Evolutionary conservation across 2,888 invertebrate genomes (phyloP).

Genomic region (Pogonocherus hispidulus): DNA sequence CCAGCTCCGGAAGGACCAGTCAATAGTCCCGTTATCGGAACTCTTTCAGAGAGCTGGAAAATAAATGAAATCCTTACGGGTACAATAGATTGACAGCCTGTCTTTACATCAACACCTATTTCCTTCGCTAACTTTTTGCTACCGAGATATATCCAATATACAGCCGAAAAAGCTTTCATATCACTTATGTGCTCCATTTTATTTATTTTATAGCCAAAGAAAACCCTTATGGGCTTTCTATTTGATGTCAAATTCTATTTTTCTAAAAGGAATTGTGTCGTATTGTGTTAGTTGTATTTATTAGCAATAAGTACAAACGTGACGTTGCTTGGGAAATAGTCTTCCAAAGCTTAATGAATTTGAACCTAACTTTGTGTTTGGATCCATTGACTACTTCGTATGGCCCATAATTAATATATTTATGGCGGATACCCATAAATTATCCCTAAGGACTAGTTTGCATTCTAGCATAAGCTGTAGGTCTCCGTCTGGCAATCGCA

Average conservation of each 20-base stretch:
- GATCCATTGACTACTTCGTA: too few species aligned
- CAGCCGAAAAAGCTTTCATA: slow-evolving; percentile 41
- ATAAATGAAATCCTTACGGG: slow-evolving; percentile 61
- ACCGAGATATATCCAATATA: slow-evolving; percentile 45
- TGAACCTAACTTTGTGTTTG: too few species aligned
- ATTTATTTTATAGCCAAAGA: slow-evolving; percentile 40
- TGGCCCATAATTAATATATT: too few species aligned
- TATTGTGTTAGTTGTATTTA: slow-evolving; percentile 12
- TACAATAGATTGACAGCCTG: slow-evolving; percentile 59
- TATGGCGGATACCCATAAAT: too few species aligned
- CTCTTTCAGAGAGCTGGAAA: slow-evolving; percentile 56
- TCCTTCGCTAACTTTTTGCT: slow-evolving; percentile 42
- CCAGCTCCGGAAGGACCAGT: slow-evolving; percentile 54
- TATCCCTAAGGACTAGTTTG: too few species aligned
- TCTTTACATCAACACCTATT: slow-evolving; percentile 52
- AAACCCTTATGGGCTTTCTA: slow-evolving; percentile 33
- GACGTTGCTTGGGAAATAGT: background rate
- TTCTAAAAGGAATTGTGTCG: slow-evolving; percentile 7
- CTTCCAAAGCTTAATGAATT: too few species aligned
- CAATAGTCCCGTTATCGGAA: slow-evolving; percentile 58
- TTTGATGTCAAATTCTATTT: slow-evolving; percentile 37
- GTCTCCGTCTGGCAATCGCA: too few species aligned
- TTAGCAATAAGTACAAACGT: background rate
- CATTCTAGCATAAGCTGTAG: too few species aligned
- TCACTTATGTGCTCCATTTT: slow-evolving; percentile 41